Conservation (phyloP, 2,888 invertebrate species). For the Plagodis dolabraria region DNA sequence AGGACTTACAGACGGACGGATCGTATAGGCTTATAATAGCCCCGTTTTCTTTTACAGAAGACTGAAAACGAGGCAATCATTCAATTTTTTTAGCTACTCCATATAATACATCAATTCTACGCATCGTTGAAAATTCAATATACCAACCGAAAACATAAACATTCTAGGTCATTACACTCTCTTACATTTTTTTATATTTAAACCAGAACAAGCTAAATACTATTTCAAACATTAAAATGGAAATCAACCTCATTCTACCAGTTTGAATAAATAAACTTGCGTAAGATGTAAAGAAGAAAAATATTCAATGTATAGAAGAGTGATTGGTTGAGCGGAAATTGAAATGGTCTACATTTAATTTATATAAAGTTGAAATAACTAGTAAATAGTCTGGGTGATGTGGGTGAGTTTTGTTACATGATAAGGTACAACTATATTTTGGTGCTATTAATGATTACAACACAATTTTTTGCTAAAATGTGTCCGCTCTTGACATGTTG, state of each 20-base stretch:
- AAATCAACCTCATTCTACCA: slow-evolving; percentile 11
- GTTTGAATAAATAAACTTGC: slow-evolving; percentile 16
- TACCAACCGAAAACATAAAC: slow-evolving; percentile 3
- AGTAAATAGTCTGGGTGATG: slow-evolving; percentile 4
- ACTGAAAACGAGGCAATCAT: too few relatives aligned
- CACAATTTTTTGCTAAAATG: neutral
- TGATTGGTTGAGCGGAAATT: slow-evolving; percentile 48
- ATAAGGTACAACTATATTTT: too few relatives aligned
- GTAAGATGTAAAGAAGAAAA: slow-evolving; percentile 20
- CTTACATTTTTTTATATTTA: slow-evolving; percentile 7
- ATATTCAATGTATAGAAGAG: slow-evolving; percentile 17
- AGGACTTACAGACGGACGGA: too few relatives aligned
- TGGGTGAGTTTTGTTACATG: slow-evolving; percentile 1
- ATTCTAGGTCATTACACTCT: slow-evolving; percentile 12
- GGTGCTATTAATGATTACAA: too few relatives aligned
- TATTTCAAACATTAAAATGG: slow-evolving; percentile 10
- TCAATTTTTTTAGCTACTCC: too few relatives aligned
- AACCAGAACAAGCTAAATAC: slow-evolving; percentile 15
- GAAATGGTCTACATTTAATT: slow-evolving; percentile 30
- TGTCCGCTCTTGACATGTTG: neutral
- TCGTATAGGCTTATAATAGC: too few relatives aligned
- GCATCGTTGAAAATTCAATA: neutral
- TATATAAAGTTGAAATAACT: slow-evolving; percentile 19
- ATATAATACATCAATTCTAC: too few relatives aligned
- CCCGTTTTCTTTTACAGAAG: too few relatives aligned